Evolutionary conservation across 2,888 invertebrate species (phyloP), one percentile per base, ranked within the genome.

Genomic region (Homarus gammarus): DNA sequence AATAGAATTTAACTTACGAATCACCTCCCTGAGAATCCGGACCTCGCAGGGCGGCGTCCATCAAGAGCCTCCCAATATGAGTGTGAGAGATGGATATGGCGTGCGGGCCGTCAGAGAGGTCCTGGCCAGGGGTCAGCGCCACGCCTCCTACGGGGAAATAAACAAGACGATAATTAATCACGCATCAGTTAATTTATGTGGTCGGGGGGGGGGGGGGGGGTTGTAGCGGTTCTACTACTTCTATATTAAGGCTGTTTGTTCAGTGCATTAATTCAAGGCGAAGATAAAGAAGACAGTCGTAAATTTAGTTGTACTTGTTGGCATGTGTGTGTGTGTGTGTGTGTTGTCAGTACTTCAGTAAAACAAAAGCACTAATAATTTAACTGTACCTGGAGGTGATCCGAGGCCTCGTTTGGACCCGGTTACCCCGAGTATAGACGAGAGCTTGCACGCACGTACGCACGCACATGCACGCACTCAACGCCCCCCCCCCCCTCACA

Each of bases 131-230:
- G 56, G 22, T 49, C 44, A 1, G 12, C 44, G 56, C 56, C 56
- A 56, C 31, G 33, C 51, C 33, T 33, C 2, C 51, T 2, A 31
- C 15, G 18, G 51, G 78, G 18, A 51, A n/a, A 78, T 51, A 51
- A 78, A 78, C 78, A 51, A 31, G 51, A 36, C 56, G 31, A 51
- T 56, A 78, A 78, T 78, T 78, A 78, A 78, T 78, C 78, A 78
- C 56, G 78, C 36, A 51, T 78, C 36, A 33, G 56, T 18, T 78
- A 33, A 78, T 78, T 78, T 78, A 78, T 78, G n/a, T 36, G 33
- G 5, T 2, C 27, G 78, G 33, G 38, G 40, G 10, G 6, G 27
- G 73, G n/a, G 40, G 77, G 49, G 40, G n/a, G 31, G 44, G 44
- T 49, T 31, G 49, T 78, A 36, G 56, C 78, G 51, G 51, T 10